Evolutionary conservation across 2,797 vertebrate genomes (phyloP).

Genomic region (Anolis apletophallus): DNA sequence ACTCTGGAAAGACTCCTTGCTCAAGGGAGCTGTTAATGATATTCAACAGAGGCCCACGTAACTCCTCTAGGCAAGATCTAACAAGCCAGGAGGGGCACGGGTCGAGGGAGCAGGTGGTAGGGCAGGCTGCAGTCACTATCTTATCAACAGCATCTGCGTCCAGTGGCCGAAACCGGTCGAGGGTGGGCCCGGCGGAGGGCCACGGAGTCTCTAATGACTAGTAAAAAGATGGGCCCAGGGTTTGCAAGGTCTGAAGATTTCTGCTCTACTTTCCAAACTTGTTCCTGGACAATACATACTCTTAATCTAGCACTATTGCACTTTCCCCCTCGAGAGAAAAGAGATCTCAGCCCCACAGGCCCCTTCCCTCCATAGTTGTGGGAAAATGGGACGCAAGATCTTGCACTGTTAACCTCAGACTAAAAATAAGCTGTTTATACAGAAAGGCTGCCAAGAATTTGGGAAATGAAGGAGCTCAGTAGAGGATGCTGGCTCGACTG

Average conservation of each 20-base stretch:
- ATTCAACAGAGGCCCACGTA: no score
- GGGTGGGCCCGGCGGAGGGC: no score
- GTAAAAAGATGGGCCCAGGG: not conserved
- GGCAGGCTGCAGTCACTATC: no score
- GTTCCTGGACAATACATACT: not conserved
- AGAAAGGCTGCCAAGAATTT: conserved; percentile 86
- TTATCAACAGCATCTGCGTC: no score
- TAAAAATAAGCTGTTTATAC: conserved; percentile 91
- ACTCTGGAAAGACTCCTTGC: no score
- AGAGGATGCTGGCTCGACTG: conserved; percentile 72
- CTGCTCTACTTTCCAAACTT: not conserved
- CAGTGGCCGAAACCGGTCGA: no score
- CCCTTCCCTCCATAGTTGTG: conserved; percentile 73
- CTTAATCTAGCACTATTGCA: not conserved
- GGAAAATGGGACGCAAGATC: conserved; percentile 80
- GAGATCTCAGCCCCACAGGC: not conserved
- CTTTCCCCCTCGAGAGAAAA: not conserved
- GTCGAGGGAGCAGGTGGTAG: no score
- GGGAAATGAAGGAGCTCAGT: conserved; percentile 80
- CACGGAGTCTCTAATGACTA: no score
- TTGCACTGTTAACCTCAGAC: conserved; percentile 86
- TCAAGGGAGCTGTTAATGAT: no score
- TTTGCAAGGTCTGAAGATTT: not conserved
- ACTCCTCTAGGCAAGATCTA: no score
- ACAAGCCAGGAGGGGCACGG: no score